Evolutionary conservation across 2,797 vertebrate genomes (phyloP).

Genomic region (Thaleichthys pacificus): DNA sequence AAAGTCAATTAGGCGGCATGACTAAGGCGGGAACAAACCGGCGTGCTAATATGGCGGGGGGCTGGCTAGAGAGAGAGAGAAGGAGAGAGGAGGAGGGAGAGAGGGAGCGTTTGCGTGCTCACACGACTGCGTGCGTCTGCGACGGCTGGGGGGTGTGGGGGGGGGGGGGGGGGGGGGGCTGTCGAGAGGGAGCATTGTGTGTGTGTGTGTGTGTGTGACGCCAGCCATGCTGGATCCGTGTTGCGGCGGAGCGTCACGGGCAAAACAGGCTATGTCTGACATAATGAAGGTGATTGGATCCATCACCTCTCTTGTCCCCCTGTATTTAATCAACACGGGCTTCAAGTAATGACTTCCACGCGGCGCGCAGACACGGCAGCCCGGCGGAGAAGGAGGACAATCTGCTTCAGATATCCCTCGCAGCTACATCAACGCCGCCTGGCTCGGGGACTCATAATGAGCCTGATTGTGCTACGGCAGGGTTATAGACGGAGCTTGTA

Average conservation of each 20-base stretch:
- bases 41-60: too few species aligned
- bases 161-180: too few species aligned
- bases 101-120: not conserved
- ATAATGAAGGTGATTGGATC: slow-evolving; percentile 40
- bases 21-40: not conserved
- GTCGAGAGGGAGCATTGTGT: too few species aligned
- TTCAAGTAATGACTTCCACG: slow-evolving; percentile 52
- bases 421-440: slow-evolving; percentile 42
- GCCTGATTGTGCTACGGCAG: slow-evolving; percentile 4
- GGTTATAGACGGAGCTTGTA: too few species aligned
- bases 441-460: slow-evolving; percentile 27
- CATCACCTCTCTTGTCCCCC: slow-evolving; percentile 44
- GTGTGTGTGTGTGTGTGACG: not conserved
- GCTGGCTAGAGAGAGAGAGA: not conserved
- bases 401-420: slow-evolving; percentile 36
- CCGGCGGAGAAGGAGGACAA: slow-evolving; percentile 17
- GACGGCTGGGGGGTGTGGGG: too few species aligned
- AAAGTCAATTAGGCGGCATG: not conserved
- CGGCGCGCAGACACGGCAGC: slow-evolving; percentile 25
- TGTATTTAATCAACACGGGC: slow-evolving; percentile 53
- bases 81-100: not conserved
- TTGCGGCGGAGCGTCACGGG: not conserved
- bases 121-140: not conserved
- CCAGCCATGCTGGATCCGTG: too few species aligned
- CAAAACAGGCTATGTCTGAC: slow-evolving; percentile 23